Base-by-base conservation (phyloP, 2,113 vertebrate species). In the Cinclus cinclus region DNA sequence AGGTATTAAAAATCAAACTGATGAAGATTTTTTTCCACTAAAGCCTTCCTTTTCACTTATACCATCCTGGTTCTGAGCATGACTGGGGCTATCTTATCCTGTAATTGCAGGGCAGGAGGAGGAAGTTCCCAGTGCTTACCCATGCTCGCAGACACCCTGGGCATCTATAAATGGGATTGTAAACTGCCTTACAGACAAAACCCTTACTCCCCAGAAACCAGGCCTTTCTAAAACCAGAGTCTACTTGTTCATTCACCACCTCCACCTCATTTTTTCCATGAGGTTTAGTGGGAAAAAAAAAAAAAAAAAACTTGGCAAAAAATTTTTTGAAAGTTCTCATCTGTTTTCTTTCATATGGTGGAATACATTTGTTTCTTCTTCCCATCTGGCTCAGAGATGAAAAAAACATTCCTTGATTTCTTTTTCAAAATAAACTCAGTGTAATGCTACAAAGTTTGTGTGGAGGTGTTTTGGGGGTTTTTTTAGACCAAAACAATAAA, bases 371-470 rank as follows among this genome's bases (percentile, higher is more conserved):
- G 59, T 20, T 77, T 90, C 91, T 79, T 31, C 69, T 86, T 92
- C 78, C 88, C 83, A 80, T 93, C 90, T 96, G 95, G 90, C 83
- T 87, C 83, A 56, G 63, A 78, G 60, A 93, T 79, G 74, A 79
- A 87, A 90, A 92, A 76, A 94, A 70, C 68, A 93, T 78, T 69
- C 78, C 93, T 96, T 95, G 87, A 81, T 95, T 95, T 94, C 70
- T 81, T 83, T 87, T 92, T 93, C 92, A 94, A 95, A 97, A 97
- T 77, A 97, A 96, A 95, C 70, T 87, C 70, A 81, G 65, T 53
- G 49, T 88, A 94, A 63, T 1, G 0, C 64, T 96, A 85, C 24
- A 56, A 63, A 92, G 68, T 85, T 73, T 74, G 33, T 70, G 65
- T 63, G 13, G 31, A 53, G 59, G 11, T 53, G 31, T 76, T 78